Base-by-base conservation (phyloP, 2,888 invertebrate genomes). In the Axea sp. region DNA sequence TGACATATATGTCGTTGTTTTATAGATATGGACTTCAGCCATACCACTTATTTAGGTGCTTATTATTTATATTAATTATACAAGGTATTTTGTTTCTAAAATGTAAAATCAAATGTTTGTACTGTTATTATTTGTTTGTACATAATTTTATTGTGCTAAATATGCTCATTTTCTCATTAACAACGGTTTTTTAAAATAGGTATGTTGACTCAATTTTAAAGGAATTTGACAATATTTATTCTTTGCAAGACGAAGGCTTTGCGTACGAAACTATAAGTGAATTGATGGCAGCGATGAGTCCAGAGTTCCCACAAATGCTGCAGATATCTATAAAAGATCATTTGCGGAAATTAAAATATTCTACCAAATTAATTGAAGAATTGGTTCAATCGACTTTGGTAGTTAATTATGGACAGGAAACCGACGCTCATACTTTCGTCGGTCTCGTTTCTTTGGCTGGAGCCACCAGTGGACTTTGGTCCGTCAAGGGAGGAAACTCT, bases 341-440 rank as follows among this genome's bases (percentile, higher is more conserved):
- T 39, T 83, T 92, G 28, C 75, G 74, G 9, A 81, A 86, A 24
- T 77, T 86, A 14, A 89, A 89, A 0, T 89, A 89, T 73, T 87
- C 88, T 2, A 83, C 89, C 3, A 73, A 53, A 9, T 84, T 92
- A 14, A 89, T 92, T 22, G 80, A 90, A 45, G 92, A 92, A 84
- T 71, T 92, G 30, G 90, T 90, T 1, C 82, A 88, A 73, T 89
- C 90, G 0, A 89, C 90, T 5, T 82, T 90, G 47, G 86, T 89
- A 59, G 89, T 89, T 0, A 92, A 92, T 85, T 92, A 92, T 80
- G 92, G 92, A 2, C 92, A 92, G 82, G 88, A 88, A 12, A 86
- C 88, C 0, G 81, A 88, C 64, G 86, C 91, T 7, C 91, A 90
- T 60, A 91, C 91, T 89, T 84, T 88, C 65, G 82, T 83, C 72